phyloP scores from a whole-genome alignment of 2,888 invertebrate species.

The Cheilosia vernalis region DNA sequence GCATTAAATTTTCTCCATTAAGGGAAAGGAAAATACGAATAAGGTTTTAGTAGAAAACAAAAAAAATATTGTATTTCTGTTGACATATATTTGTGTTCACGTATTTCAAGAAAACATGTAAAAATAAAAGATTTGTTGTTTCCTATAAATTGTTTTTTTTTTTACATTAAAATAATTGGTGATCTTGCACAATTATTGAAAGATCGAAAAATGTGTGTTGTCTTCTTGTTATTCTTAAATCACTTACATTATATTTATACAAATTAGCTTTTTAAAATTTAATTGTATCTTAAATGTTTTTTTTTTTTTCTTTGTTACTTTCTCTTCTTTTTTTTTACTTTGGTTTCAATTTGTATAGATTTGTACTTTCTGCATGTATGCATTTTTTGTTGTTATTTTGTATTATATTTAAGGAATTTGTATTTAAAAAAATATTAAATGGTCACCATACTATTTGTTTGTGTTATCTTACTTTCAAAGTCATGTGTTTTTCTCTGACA shows the following conservation, averaged over 20 bases:
- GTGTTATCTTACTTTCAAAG: constrained; percentile 31
- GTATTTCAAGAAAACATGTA: background rate
- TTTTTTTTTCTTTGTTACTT: constrained; percentile 10
- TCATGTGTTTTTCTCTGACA: background rate
- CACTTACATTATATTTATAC: constrained; percentile 67
- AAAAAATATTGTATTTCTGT: background rate
- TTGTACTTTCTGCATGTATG: constrained; percentile 75
- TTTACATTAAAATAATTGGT: constrained; percentile 43
- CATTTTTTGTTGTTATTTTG: constrained; percentile 60
- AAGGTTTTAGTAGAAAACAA: background rate
- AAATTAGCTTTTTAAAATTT: constrained; percentile 57
- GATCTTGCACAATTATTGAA: constrained; percentile 69
- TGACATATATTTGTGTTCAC: background rate
- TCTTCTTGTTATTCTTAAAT: constrained; percentile 36
- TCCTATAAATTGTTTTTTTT: constrained; percentile 17
- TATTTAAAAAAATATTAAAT: constrained; percentile 65
- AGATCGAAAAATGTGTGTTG: background rate
- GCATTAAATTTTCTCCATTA: background rate
- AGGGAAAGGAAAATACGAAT: background rate
- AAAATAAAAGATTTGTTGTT: constrained; percentile 26
- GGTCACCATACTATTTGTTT: constrained; percentile 56
- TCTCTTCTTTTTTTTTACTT: constrained; percentile 30
- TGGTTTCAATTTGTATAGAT: constrained; percentile 74
- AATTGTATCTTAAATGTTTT: constrained; percentile 61
- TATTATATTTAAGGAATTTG: constrained; percentile 64